Evolutionary conservation across 1,140 invertebrate species (phyloP), one percentile per base, ranked within the genome.

Genomic region (Heliconius himera): DNA sequence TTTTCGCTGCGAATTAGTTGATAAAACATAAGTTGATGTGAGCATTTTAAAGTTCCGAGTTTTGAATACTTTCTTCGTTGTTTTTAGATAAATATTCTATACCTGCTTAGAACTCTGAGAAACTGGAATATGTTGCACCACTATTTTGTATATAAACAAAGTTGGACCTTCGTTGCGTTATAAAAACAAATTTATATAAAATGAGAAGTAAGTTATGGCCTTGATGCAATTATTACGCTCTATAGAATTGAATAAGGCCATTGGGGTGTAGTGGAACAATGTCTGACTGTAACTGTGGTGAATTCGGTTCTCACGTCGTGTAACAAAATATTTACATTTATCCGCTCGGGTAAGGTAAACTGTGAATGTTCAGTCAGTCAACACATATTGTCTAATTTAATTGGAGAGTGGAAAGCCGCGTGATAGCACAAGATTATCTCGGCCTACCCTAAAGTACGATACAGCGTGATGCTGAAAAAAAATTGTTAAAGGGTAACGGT

Each of bases 11-110:
- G 11, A 66, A 66, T 66, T 66, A 26, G 8, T 66, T 66, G 49
- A 56, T 56, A 26, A 66, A 66, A 66, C n/a, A 26, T 66, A 66
- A 66, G 22, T 66, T 26, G 60, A 66, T 56, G n/a, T 56, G n/a
- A 66, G 60, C 22, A 26, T 22, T 66, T 26, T 66, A 66, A 66
- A 26, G 22, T 66, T 66, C 3, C 3, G n/a, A 66, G 22, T 66
- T 66, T 66, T 56, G 20, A 13, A 66, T 3, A 66, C 22, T 66
- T 26, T 29, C 60, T 66, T 13, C 11, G 9, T 66, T 66, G 60
- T 66, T 66, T 26, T 66, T 66, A 66, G 60, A 66, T 66, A 26
- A 66, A 66, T 66, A 26, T 26, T 66, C n/a, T 3, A 66, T 26
- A 66, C 22, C 22, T 66, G 60, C 11, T 66, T 66, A 16, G n/a